phyloP scores from a whole-genome alignment of 1,140 invertebrate genomes.

The Drosophila athabasca region DNA sequence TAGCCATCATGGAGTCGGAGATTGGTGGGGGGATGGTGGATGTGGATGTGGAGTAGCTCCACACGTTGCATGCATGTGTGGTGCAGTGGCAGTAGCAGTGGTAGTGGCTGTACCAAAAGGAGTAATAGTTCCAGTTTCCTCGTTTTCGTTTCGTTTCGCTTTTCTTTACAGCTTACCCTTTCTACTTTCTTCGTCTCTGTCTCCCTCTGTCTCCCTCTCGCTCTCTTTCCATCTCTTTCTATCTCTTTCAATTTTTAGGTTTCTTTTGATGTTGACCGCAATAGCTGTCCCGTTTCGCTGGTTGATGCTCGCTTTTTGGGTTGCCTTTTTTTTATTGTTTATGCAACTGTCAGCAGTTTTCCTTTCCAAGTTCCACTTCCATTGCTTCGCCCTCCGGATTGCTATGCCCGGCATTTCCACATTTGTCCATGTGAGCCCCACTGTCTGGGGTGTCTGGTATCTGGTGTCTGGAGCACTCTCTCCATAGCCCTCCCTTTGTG shows the following conservation, averaged over 20 bases:
- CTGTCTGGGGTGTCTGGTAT: background rate
- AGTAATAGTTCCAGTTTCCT: slow-evolving; percentile 54
- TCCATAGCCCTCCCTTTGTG: background rate
- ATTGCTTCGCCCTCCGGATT: slow-evolving; percentile 43
- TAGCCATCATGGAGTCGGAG: slow-evolving; percentile 50
- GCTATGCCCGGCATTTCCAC: slow-evolving; percentile 16
- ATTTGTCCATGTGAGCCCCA: background rate
- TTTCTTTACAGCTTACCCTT: slow-evolving; percentile 38
- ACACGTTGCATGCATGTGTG: slow-evolving; percentile 32
- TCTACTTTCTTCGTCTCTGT: background rate
- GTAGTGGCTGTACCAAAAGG: slow-evolving; percentile 28
- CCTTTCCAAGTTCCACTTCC: slow-evolving; percentile 42
- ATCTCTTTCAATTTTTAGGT: slow-evolving; percentile 4
- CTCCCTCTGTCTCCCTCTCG: too few species aligned
- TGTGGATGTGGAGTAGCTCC: slow-evolving; percentile 12
- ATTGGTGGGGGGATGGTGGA: slow-evolving; percentile 3
- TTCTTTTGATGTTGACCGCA: slow-evolving; percentile 78
- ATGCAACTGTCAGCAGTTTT: slow-evolving; percentile 81
- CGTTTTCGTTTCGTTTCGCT: slow-evolving; percentile 46
- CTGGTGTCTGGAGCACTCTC: slow-evolving; percentile 6
- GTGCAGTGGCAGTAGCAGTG: slow-evolving; percentile 4
- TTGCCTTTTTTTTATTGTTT: slow-evolving; percentile 68
- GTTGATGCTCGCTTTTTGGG: slow-evolving; percentile 43
- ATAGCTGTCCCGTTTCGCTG: slow-evolving; percentile 47
- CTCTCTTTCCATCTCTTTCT: slow-evolving; percentile 13